A percentile compares a stretch with the other conserved stretches of the same genome.
Conservation (phyloP, 2,113 vertebrate species). For the Ceyx margarethae region DNA sequence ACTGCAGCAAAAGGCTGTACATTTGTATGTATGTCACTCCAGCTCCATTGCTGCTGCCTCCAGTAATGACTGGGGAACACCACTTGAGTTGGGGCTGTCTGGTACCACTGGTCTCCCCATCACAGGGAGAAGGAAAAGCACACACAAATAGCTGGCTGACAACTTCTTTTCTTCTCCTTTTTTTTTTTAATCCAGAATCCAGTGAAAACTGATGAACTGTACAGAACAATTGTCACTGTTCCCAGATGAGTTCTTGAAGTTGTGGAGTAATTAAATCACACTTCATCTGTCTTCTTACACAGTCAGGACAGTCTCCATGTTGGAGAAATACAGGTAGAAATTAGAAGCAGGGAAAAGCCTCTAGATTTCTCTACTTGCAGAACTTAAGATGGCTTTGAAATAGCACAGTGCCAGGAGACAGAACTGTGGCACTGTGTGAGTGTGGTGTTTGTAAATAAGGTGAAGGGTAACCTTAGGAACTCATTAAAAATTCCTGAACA, state of each 20-base stretch:
- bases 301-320: background rate
- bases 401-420: background rate
- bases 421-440: background rate
- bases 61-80: background rate
- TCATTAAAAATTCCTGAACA: conserved; percentile 4
- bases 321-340: background rate
- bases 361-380: background rate
- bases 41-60: background rate
- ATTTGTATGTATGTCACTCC: background rate
- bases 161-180: background rate
- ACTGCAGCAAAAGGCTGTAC: background rate
- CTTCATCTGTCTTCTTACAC: background rate
- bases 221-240: conserved; percentile 3
- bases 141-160: background rate
- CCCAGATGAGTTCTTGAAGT: background rate
- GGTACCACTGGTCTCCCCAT: background rate
- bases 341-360: background rate
- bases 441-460: background rate
- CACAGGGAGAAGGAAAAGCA: background rate
- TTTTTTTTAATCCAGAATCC: background rate
- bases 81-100: background rate
- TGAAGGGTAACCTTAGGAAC: background rate
- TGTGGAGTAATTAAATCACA: conserved; percentile 40
- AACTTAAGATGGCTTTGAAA: background rate
- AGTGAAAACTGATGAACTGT: conserved; percentile 28